Percentiles rank a stretch among this genome's conserved stretches.
Conservation (phyloP, 30 jellyfish, hydroid and myxozoan genomes). For the Aurelia aurita region DNA sequence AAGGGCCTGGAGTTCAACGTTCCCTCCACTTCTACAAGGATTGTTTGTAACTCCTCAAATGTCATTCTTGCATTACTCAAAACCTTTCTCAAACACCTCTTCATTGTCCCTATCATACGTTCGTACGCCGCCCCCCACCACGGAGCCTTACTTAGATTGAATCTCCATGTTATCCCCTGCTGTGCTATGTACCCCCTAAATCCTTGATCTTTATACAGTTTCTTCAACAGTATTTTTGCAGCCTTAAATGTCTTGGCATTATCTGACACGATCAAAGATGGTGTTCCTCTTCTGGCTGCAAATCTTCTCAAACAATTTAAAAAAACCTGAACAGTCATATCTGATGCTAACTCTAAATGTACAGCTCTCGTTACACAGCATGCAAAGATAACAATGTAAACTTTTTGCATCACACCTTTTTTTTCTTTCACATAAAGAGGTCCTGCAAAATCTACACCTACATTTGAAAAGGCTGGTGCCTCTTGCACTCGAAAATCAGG, state of each 20-base stretch:
- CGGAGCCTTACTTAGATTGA: constrained; percentile 26
- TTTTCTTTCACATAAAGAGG: constrained; percentile 27
- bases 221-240: neutral
- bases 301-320: constrained; percentile 31
- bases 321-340: constrained; percentile 10
- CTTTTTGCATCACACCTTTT: constrained; percentile 23
- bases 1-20: constrained; percentile 50
- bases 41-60: constrained; percentile 32
- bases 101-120: constrained; percentile 32
- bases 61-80: constrained; percentile 29
- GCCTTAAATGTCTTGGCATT: constrained; percentile 61
- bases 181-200: neutral
- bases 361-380: constrained; percentile 26
- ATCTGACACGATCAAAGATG: constrained; percentile 19
- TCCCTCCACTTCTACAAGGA: constrained; percentile 47
- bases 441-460: constrained; percentile 63
- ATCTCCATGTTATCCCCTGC: constrained; percentile 24
- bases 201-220: neutral
- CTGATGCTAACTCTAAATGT: constrained; percentile 39
- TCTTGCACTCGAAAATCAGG: constrained; percentile 49
- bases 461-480: constrained; percentile 6
- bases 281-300: constrained; percentile 41
- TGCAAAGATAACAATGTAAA: constrained; percentile 8
- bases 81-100: constrained; percentile 41
- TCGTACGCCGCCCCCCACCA: constrained; percentile 60